Base-by-base conservation (phyloP, 2,888 invertebrate genomes). In the Orchesellides sinensis region DNA sequence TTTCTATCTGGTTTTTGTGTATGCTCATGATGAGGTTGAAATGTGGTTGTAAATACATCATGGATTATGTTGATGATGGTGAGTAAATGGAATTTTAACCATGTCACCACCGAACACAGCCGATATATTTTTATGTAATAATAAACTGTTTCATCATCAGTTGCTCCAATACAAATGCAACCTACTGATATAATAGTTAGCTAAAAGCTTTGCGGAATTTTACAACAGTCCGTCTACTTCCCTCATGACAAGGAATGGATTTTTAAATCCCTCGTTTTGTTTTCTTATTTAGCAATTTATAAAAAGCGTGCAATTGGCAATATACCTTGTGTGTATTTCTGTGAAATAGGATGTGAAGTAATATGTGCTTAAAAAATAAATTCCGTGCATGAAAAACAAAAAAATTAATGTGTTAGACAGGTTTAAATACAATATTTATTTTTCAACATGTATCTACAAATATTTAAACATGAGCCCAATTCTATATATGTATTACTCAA, bases 311-410 rank as follows among this genome's bases (percentile, higher is more conserved):
- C 59, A 59, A n/a, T 54, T 54, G 54, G 4, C 25, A 59, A 27
- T n/a, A 59, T 59, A 27, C n/a, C 17, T 5, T 49, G n/a, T 19
- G 35, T 32, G 52, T 21, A 45, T 23, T 54, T 29, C 8, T 61
- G 79, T 78, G 70, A 72, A 79, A 72, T 49, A 70, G 79, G 72
- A 79, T 79, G 45, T 79, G 72, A 79, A 72, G 79, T 72, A 79
- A 79, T 3, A 74, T 29, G 68, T 63, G 70, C 78, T 47, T n/a
- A 63, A 74, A 52, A 79, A 79, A 69, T 27, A 69, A n/a, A 59
- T 49, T 79, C 54, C 40, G 79, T 79, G 79, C 59, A 68, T 49
- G 68, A 32, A 27, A 52, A 69, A 70, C 54, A 70, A 68, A 49
- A 66, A n/a, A 61, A 68, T 68, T 77, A 68, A 45, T 56, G 32